Conservation (phyloP, 2,113 vertebrate genomes). For the Sakesphorus luctuosus region DNA sequence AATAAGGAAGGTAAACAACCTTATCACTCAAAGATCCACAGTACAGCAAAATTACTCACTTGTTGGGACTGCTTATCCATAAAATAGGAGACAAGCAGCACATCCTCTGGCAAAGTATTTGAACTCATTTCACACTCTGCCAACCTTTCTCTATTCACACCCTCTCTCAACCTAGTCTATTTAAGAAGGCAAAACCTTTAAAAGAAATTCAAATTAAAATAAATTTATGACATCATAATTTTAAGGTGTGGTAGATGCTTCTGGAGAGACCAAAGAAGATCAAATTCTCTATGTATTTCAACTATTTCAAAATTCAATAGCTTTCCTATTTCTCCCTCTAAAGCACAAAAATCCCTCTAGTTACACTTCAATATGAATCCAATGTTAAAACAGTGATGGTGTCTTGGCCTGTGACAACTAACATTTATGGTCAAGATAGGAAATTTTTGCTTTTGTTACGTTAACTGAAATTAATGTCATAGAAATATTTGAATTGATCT, state of each 20-base stretch:
- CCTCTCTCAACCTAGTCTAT: not conserved
- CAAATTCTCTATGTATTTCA: not conserved
- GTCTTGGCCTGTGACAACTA: not conserved
- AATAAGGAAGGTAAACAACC: slow-evolving; percentile 12
- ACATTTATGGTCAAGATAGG: not conserved
- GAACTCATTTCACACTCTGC: not conserved
- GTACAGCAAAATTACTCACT: not conserved
- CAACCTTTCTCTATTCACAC: not conserved
- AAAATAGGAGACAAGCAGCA: not conserved
- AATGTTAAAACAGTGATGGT: not conserved
- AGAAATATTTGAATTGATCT: not conserved
- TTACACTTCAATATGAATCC: not conserved
- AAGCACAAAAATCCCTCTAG: not conserved
- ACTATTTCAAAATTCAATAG: not conserved
- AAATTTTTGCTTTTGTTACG: not conserved
- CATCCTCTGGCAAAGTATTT: not conserved
- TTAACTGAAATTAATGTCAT: not conserved
- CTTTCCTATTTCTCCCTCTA: not conserved
- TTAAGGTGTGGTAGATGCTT: not conserved
- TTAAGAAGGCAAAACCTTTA: not conserved
- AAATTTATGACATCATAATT: not conserved
- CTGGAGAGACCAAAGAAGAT: not conserved
- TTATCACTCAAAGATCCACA: not conserved
- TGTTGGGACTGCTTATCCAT: not conserved
- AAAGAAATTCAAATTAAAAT: not conserved